These are phyloP conservation scores for Acanthornis magna DNA, from an alignment of 2,797 vertebrate species.

Conservation along the genomic window DNA sequence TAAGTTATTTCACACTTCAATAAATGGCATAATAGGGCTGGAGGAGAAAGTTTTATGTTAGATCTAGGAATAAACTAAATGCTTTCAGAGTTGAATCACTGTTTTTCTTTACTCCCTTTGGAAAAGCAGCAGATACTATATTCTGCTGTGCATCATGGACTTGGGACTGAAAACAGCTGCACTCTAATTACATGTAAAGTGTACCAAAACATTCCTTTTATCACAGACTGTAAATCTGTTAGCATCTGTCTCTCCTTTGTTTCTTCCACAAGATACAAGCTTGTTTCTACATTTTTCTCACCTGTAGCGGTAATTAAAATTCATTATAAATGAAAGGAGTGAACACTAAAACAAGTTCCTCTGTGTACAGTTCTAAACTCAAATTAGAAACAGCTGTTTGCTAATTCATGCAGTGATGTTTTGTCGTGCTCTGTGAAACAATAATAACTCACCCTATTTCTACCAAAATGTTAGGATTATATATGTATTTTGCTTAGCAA, in stretches of 20 bases:
- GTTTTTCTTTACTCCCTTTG: slow-evolving; percentile 81
- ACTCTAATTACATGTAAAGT: slow-evolving; percentile 90
- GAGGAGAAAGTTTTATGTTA: slow-evolving; percentile 69
- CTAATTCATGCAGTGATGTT: slow-evolving; percentile 87
- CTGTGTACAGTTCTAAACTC: slow-evolving; percentile 85
- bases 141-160: slow-evolving; percentile 78
- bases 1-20: slow-evolving; percentile 2
- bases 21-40: slow-evolving; percentile 33
- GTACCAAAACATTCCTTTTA: slow-evolving; percentile 89
- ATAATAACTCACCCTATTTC: slow-evolving; percentile 80
- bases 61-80: slow-evolving; percentile 70
- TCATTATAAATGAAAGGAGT: slow-evolving; percentile 87
- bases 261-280: slow-evolving; percentile 87
- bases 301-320: slow-evolving; percentile 89
- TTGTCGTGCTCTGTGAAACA: slow-evolving; percentile 84
- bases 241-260: slow-evolving; percentile 88
- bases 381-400: slow-evolving; percentile 96
- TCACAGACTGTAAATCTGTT: slow-evolving; percentile 86
- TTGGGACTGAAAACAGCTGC: slow-evolving; percentile 86
- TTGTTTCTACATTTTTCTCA: slow-evolving; percentile 89
- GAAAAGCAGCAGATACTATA: slow-evolving; percentile 77
- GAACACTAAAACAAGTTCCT: slow-evolving; percentile 88
- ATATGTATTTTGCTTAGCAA: slow-evolving; percentile 41
- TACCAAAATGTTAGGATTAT: slow-evolving; percentile 72
- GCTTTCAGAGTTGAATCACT: slow-evolving; percentile 81